A percentile compares a stretch with the other conserved stretches of the same genome.
phyloP scores from a whole-genome alignment of 92 coral and sea anemone species.

The Bergia puertoricense region DNA sequence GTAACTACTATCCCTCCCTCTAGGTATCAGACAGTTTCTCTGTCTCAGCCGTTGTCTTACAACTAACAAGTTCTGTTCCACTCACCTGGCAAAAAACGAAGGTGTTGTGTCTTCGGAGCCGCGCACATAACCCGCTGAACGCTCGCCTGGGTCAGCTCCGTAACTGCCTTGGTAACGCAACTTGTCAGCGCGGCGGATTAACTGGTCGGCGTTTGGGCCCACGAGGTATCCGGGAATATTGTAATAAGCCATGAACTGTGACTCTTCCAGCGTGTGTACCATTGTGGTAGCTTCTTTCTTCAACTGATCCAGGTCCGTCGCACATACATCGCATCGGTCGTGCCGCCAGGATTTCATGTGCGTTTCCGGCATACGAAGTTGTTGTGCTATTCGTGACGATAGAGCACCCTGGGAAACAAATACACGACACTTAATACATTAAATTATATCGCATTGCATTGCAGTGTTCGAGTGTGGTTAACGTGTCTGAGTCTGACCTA shows the following conservation, averaged over 20 bases:
- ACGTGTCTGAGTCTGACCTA: too few relatives aligned
- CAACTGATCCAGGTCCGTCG: constrained; percentile 91
- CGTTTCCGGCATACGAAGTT: constrained; percentile 91
- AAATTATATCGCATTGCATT: background rate
- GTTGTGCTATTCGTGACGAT: constrained; percentile 89
- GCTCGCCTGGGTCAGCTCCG: constrained; percentile 74
- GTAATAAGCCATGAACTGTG: constrained; percentile 93
- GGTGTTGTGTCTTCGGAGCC: constrained; percentile 66
- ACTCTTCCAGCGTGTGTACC: constrained; percentile 95
- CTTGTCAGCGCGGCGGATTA: constrained; percentile 80
- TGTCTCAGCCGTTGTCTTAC: too few relatives aligned
- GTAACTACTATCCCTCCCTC: too few relatives aligned
- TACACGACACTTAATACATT: background rate
- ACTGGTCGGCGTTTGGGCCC: constrained; percentile 91
- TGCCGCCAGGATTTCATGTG: constrained; percentile 94
- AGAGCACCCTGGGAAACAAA: constrained; percentile 82
- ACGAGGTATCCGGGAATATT: constrained; percentile 88
- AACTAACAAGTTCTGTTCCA: background rate
- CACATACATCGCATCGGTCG: constrained; percentile 91
- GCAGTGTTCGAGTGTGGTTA: too few relatives aligned
- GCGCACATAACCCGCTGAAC: constrained; percentile 53
- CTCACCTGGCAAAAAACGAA: constrained; percentile 83
- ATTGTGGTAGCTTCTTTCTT: constrained; percentile 95
- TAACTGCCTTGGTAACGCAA: constrained; percentile 61
- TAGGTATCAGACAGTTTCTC: too few relatives aligned